Evolutionary conservation across 2,888 invertebrate genomes (phyloP).

Genomic region (Synergus gifuensis): DNA sequence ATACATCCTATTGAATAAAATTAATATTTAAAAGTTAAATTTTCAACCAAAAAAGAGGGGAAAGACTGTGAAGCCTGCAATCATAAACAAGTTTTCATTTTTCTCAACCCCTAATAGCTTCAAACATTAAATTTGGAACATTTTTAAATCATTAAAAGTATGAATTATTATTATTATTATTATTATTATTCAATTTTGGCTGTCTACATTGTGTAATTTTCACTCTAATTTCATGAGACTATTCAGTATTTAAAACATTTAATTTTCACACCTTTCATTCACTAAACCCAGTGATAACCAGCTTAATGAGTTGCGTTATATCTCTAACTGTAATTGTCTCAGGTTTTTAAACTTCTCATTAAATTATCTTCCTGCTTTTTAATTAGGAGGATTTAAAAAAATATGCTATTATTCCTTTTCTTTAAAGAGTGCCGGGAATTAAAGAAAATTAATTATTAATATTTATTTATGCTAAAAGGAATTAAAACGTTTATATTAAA

Average conservation of each 20-base stretch:
- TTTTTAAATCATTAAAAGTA: no score
- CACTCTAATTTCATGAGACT: not conserved
- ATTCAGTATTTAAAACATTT: not conserved
- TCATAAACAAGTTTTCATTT: no score
- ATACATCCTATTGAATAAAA: no score
- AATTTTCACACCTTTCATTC: not conserved
- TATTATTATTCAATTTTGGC: no score
- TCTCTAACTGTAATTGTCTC: constrained; percentile 1
- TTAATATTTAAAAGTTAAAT: no score
- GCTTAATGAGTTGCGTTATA: constrained; percentile 12
- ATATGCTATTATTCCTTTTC: not conserved
- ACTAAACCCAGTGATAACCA: constrained; percentile 3
- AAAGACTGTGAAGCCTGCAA: no score
- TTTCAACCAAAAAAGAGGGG: no score
- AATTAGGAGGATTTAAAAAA: not conserved
- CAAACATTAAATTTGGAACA: no score
- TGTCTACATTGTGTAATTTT: not conserved
- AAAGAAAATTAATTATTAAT: not conserved
- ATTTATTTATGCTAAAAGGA: not conserved
- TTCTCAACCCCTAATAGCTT: no score
- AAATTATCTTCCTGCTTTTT: not conserved
- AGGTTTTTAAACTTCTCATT: not conserved
- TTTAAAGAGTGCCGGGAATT: not conserved
- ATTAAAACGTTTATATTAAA: not conserved
- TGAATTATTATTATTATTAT: no score